Conservation (phyloP, 2,888 invertebrate species). For the Sycophila texana region DNA sequence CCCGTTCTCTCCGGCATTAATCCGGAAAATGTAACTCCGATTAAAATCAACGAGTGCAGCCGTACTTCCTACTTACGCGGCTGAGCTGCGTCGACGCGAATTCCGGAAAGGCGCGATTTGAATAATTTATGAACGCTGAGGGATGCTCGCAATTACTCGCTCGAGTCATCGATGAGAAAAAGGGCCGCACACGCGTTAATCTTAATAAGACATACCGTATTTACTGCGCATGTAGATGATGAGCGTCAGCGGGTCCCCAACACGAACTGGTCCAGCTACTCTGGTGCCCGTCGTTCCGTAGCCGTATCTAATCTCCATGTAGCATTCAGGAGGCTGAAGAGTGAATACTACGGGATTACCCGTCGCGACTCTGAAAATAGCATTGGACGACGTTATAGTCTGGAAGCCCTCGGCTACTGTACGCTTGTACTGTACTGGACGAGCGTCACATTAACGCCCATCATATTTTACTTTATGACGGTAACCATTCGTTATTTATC, state of each 20-base stretch:
- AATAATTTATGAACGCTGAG: no score
- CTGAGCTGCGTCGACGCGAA: no score
- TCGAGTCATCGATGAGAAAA: background rate
- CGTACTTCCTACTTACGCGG: background rate
- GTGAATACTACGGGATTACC: conserved; percentile 96
- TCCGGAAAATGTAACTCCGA: background rate
- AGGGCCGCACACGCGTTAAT: conserved; percentile 20
- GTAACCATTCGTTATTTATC: no score
- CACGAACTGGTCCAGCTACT: conserved; percentile 92
- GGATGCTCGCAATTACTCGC: no score
- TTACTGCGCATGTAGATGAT: conserved; percentile 96
- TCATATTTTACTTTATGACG: no score
- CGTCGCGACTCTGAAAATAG: conserved; percentile 86
- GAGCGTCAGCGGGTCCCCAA: conserved; percentile 93
- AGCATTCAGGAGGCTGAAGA: conserved; percentile 94
- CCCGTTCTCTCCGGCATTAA: no score
- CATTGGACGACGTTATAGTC: no score
- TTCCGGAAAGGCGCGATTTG: no score
- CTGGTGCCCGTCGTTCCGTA: conserved; percentile 91
- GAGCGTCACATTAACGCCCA: no score
- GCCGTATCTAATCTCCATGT: conserved; percentile 96
- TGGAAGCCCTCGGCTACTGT: no score
- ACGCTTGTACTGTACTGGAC: no score
- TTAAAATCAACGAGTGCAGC: background rate
- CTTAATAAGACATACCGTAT: conserved; percentile 82